Base-by-base conservation (phyloP, 2,888 invertebrate genomes). In the Notocelia uddmanniana region DNA sequence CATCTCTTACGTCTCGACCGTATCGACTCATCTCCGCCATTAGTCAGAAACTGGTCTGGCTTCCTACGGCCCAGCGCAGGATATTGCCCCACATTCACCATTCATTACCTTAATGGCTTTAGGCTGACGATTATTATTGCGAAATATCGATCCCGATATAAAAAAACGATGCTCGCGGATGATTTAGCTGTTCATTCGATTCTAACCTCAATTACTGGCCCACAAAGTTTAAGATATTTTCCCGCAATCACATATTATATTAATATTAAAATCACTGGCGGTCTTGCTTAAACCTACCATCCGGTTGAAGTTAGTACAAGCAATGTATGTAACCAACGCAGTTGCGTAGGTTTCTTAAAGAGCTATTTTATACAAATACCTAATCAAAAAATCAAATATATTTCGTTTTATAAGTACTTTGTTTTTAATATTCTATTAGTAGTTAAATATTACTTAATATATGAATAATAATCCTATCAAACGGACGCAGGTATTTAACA, bases 61-160 rank as follows among this genome's bases (percentile, higher is more conserved):
- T 91, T 92, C 91, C 92, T 89, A 87, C 85, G 85, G 63, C 34
- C 15, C 63, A 82, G 77, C 82, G 80, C 89, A 90, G 92, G 92
- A 92, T 92, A 88, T 92, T 92, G 87, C 90, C 86, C 89, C 91
- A 92, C 87, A 90, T 92, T 88, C 85, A 83, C 85, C 85, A 88
- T 88, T 89, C 90, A 91, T 90, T 89, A 85, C 81, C 79, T 84
- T 89, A 90, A 90, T 90, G 89, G 86, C 82, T 83, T 83, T 79
- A 66, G 72, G 72, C 68, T 74, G 85, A 87, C 84, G 82, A 87
- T 86, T 86, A 85, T 83, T 84, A 84, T 90, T 91, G 85, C 88
- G 79, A 89, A 88, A 90, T 81, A 77, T 85, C 76, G 78, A 84
- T 83, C 79, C 80, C 76, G 78, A 84, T 83, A 75, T 76, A 77